Evolutionary conservation across 2,888 invertebrate genomes (phyloP).

Genomic region (Agonopterix heracliana): DNA sequence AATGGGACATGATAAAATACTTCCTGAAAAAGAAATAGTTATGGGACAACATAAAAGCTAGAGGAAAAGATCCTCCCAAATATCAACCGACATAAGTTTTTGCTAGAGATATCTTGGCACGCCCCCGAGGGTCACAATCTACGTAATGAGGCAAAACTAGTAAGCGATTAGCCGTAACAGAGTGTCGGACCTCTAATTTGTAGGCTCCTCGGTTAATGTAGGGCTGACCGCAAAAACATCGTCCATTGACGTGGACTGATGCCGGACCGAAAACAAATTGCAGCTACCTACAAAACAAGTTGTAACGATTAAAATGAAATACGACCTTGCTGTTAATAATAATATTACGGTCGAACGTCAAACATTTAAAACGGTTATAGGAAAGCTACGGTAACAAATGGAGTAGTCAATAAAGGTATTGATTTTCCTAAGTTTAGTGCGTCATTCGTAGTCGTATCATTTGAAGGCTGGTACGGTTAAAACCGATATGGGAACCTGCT

Average conservation of each 20-base stretch:
- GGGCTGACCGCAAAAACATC: conserved; percentile 43
- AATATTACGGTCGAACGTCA: not conserved
- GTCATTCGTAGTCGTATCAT: conserved; percentile 33
- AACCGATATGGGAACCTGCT: not conserved
- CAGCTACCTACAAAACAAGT: conserved; percentile 25
- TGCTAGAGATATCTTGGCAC: too few species aligned
- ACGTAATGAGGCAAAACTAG: conserved; percentile 42
- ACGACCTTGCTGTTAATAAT: conserved; percentile 24
- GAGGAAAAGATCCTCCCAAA: too few species aligned
- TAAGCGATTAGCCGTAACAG: conserved; percentile 39
- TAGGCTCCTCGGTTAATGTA: conserved; percentile 28
- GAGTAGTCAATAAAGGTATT: conserved; percentile 19
- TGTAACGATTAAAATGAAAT: conserved; percentile 24
- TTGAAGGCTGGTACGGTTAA: conserved; percentile 33
- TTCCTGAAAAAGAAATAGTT: too few species aligned
- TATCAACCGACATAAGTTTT: too few species aligned
- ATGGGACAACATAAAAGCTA: too few species aligned
- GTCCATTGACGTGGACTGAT: conserved; percentile 39
- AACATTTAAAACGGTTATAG: too few species aligned
- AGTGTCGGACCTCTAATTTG: conserved; percentile 35
- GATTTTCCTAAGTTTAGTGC: conserved; percentile 36
- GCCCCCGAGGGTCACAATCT: conserved; percentile 10
- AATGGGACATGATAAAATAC: too few species aligned
- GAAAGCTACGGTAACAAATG: too few species aligned
- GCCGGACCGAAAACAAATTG: conserved; percentile 46